Evolutionary conservation across 1,140 invertebrate species (phyloP).

Genomic region (Holcopasites calliopsidis): DNA sequence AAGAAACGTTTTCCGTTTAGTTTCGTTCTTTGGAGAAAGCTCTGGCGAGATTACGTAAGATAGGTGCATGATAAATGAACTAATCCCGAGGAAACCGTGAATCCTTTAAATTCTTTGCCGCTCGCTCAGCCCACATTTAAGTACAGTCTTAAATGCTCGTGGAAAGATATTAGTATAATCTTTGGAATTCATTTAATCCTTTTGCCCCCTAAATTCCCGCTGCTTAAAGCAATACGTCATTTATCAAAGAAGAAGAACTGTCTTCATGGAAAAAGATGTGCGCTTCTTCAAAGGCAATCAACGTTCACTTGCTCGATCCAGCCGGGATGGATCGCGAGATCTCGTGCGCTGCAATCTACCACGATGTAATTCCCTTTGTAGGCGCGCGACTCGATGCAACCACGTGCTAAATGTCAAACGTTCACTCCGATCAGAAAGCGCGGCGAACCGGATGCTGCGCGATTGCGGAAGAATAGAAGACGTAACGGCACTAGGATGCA

Average conservation of each 20-base stretch:
- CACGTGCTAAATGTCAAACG: constrained; percentile 36
- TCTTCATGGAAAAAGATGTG: constrained; percentile 36
- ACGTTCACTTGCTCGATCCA: constrained; percentile 34
- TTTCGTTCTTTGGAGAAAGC: background rate
- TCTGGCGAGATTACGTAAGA: background rate
- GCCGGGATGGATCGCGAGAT: constrained; percentile 35
- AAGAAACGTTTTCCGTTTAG: constrained; percentile 1
- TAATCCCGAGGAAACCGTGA: background rate
- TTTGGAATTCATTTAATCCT: too few relatives aligned
- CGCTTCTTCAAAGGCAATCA: constrained; percentile 39
- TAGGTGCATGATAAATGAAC: background rate
- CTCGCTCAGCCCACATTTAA: background rate
- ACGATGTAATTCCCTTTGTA: constrained; percentile 23
- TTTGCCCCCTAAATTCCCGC: too few relatives aligned
- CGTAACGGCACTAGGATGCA: background rate
- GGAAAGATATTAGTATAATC: too few relatives aligned
- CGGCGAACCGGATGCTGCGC: constrained; percentile 9
- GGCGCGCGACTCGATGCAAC: constrained; percentile 11
- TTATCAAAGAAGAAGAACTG: background rate
- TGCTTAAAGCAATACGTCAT: too few relatives aligned
- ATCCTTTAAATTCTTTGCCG: background rate
- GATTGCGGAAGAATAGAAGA: background rate
- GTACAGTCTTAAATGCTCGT: background rate
- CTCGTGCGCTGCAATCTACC: constrained; percentile 11
- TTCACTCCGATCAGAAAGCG: constrained; percentile 2